Evolutionary conservation across 2,888 invertebrate genomes (phyloP), one percentile per base, ranked within the genome.

Genomic region (Cancer borealis): DNA sequence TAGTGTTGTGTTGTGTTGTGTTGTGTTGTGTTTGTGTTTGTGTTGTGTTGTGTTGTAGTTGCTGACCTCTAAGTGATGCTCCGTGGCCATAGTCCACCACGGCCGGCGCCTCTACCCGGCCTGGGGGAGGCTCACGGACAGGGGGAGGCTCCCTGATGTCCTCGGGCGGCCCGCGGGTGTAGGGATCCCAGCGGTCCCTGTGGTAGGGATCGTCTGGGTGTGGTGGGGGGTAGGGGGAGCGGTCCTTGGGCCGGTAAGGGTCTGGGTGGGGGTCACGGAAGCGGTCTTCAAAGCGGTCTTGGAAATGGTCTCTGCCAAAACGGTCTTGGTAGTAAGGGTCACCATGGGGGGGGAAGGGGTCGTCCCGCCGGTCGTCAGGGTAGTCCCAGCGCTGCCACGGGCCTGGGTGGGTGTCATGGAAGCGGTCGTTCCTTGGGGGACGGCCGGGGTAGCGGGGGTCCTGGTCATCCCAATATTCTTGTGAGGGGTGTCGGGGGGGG

Each of bases 81-180:
- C 89, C 91, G 46, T 94, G 93, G 12, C 92, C 93, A 66, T 94
- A 92, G 84, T 94, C 93, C 39, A 89, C 89, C 47, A 92, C 92
- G 12, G 93, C 87, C 21, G 91, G 90, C 54, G 26, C n/a, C n/a
- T 84, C 91, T 26, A 30, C 14, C 17, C 84, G 12, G 84, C 14
- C 66, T 14, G 66, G n/a, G 66, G 66, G 66, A 21, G 66, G 66
- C 91, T 60, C 73, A 6, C 49, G 26, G 39, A 49, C 4, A 14
- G 84, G 45, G 45, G 91, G 88, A 47, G 79, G 45, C 87, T 88
- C 84, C 0, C 49, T 45, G 30, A 21, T 21, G 6, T 73, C 45
- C 66, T 45, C 39, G 8, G 54, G 79, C 46, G 91, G 84, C 17
- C 84, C 79, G 14, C 47, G 39, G 49, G 45, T 3, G 17, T 49